These are phyloP conservation scores for Drosophila pruinosa DNA, from an alignment of 1,140 invertebrate species.

Conservation along the genomic window DNA sequence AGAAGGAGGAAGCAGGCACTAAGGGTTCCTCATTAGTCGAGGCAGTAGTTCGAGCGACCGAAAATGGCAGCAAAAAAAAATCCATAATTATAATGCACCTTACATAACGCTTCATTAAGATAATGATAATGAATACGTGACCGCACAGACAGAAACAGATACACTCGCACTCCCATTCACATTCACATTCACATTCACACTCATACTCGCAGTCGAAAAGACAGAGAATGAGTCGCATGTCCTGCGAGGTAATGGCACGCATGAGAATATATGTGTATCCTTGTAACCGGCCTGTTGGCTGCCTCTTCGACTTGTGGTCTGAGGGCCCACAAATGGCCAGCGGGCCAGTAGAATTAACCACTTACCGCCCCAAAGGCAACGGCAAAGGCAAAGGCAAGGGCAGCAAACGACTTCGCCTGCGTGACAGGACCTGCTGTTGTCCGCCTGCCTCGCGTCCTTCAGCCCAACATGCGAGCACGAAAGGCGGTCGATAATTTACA, in stretches of 20 bases:
- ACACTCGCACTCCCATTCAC: slow-evolving; percentile 2
- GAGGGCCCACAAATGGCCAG: slow-evolving; percentile 59
- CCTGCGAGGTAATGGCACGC: slow-evolving; percentile 69
- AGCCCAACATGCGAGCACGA: slow-evolving; percentile 7
- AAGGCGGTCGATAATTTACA: slow-evolving; percentile 77
- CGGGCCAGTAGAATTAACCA: slow-evolving; percentile 75
- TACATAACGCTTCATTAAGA: slow-evolving; percentile 80
- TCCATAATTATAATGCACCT: slow-evolving; percentile 80
- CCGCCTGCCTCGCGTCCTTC: neutral
- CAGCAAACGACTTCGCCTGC: slow-evolving; percentile 39
- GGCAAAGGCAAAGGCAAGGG: slow-evolving; percentile 9
- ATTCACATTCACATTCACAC: slow-evolving; percentile 17
- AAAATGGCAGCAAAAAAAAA: slow-evolving; percentile 47
- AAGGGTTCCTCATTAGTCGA: slow-evolving; percentile 56
- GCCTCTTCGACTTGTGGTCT: neutral
- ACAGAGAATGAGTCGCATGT: slow-evolving; percentile 33
- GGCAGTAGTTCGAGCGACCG: slow-evolving; percentile 23
- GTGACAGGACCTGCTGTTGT: slow-evolving; percentile 30
- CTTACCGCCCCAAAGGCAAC: slow-evolving; percentile 61
- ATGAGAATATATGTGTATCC: slow-evolving; percentile 54
- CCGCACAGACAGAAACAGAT: slow-evolving; percentile 33
- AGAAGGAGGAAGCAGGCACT: neutral
- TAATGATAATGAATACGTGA: slow-evolving; percentile 80
- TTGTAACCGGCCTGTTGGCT: neutral
- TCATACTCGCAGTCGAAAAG: neutral